Conservation (phyloP, 2,888 invertebrate genomes). For the Folsomia manolachei region DNA sequence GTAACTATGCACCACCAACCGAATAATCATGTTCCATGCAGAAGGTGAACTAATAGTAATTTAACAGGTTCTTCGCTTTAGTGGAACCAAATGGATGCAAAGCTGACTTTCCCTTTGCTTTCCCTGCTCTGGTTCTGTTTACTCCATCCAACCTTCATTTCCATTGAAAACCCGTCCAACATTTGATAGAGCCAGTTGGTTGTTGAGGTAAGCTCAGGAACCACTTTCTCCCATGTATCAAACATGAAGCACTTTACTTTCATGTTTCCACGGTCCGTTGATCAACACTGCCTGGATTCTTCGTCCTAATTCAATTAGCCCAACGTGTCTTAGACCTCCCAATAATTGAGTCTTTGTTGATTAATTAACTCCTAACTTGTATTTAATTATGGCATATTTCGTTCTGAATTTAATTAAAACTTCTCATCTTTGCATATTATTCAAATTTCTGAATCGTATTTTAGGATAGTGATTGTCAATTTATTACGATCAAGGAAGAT, state of each 20-base stretch:
- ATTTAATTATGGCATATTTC: not conserved
- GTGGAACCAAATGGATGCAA: not conserved
- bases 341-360: not conserved
- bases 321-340: not conserved
- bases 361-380: not conserved
- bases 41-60: conserved; percentile 9
- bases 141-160: not conserved
- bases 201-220: no score
- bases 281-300: not conserved
- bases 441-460: no score
- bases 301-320: not conserved
- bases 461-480: no score
- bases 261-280: not conserved
- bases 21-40: conserved; percentile 8
- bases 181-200: no score
- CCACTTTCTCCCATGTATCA: not conserved
- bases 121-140: not conserved
- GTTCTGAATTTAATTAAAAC: not conserved
- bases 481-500: no score
- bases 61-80: not conserved
- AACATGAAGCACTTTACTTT: not conserved
- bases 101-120: not conserved
- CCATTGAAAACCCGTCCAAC: no score
- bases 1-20: conserved; percentile 16
- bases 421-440: no score